Conservation (phyloP, 2,797 vertebrate species). For the Acridotheres tristis region DNA sequence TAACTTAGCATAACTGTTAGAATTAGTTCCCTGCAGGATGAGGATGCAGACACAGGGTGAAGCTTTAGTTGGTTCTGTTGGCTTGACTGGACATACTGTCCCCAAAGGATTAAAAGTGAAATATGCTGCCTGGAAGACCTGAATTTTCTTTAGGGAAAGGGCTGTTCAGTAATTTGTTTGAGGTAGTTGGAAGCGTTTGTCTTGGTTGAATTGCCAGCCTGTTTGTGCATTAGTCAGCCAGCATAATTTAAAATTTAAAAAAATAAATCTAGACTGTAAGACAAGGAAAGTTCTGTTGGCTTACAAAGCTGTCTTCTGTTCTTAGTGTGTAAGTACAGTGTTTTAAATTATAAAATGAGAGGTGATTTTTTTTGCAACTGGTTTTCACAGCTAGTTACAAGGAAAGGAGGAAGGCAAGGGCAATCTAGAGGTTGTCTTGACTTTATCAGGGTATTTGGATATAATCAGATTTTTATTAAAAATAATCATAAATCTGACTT, state of each 20-base stretch:
- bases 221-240: slow-evolving; percentile 45
- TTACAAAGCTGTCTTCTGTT: slow-evolving; percentile 55
- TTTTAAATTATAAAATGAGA: slow-evolving; percentile 30
- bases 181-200: slow-evolving; percentile 12
- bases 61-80: background rate
- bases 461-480: slow-evolving; percentile 32
- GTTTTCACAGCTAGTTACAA: background rate
- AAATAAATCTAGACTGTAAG: background rate
- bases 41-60: background rate
- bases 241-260: background rate
- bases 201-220: slow-evolving; percentile 46
- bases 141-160: slow-evolving; percentile 14
- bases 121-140: background rate
- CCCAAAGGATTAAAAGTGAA: background rate
- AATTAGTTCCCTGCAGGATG: background rate
- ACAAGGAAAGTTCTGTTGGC: slow-evolving; percentile 37
- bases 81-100: background rate
- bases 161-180: background rate
- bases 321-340: background rate
- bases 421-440: background rate
- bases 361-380: slow-evolving; percentile 3
- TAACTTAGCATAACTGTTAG: background rate
- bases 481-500: background rate
- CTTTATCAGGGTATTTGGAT: background rate
- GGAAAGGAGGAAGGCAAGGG: background rate